phyloP scores from a whole-genome alignment of 2,797 vertebrate species.

The Coregonus suidteri region DNA sequence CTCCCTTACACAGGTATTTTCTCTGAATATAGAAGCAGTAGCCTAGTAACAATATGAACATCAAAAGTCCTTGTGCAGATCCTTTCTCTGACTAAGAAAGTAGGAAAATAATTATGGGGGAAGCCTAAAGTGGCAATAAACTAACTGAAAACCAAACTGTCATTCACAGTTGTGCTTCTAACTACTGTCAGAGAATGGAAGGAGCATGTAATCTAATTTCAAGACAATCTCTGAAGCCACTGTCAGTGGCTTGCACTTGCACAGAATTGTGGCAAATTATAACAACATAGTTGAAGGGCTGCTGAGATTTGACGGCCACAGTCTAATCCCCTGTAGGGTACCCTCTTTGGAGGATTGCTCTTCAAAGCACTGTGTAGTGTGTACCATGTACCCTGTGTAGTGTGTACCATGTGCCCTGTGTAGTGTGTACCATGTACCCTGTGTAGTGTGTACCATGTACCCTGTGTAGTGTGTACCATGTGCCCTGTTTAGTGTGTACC shows the following conservation, averaged over 20 bases:
- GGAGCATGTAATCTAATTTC: not conserved
- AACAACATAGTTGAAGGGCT: not conserved
- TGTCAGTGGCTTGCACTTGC: not conserved
- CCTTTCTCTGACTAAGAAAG: not conserved
- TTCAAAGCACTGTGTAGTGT: not conserved
- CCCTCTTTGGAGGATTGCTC: not conserved
- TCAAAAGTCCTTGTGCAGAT: not conserved
- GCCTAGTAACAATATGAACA: not conserved
- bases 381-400: slow-evolving; percentile 27
- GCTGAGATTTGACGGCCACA: not conserved
- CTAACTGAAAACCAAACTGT: not conserved
- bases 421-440: slow-evolving; percentile 27
- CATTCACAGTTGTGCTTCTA: not conserved
- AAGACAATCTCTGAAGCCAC: not conserved
- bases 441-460: no score
- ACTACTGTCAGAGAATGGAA: not conserved
- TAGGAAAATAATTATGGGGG: not conserved
- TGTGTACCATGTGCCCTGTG: not conserved
- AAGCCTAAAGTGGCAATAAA: not conserved
- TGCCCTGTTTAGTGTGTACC: no score
- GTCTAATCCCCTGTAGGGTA: not conserved
- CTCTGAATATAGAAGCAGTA: slow-evolving; percentile 4
- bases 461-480: no score
- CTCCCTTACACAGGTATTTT: not conserved
- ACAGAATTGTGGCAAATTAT: no score